These are phyloP conservation scores for Sinocyclocheilus anophthalmus DNA, from an alignment of 2,113 vertebrate genomes.

Conservation along the genomic window DNA sequence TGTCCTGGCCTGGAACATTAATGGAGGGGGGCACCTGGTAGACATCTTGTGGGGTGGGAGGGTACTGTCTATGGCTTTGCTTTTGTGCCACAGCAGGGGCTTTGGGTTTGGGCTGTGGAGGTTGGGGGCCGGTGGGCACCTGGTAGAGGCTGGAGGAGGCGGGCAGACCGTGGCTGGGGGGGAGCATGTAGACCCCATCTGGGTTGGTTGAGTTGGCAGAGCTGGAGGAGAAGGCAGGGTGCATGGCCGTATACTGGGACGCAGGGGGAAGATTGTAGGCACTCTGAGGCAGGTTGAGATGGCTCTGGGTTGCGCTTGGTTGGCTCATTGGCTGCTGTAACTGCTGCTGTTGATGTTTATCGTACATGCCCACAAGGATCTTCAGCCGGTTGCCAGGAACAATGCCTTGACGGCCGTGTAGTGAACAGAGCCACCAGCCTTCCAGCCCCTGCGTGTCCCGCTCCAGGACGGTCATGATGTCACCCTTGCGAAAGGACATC, in stretches of 20 bases:
- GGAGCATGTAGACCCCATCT: constrained; percentile 91
- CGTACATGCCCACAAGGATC: constrained; percentile 96
- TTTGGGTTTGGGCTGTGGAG: constrained; percentile 62
- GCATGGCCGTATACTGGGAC: constrained; percentile 88
- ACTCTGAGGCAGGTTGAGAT: constrained; percentile 70
- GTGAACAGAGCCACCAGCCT: constrained; percentile 98
- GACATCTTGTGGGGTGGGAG: constrained; percentile 75
- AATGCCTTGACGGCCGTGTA: constrained; percentile 96
- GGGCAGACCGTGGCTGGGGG: constrained; percentile 82
- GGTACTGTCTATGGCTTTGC: constrained; percentile 61
- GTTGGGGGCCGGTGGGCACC: constrained; percentile 74
- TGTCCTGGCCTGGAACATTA: constrained; percentile 62
- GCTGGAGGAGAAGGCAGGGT: constrained; percentile 63
- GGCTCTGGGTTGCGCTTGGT: constrained; percentile 62
- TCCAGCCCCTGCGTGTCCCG: constrained; percentile 94
- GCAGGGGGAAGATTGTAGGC: constrained; percentile 73
- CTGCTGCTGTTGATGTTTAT: constrained; percentile 76
- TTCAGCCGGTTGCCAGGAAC: constrained; percentile 97
- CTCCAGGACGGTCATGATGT: constrained; percentile 98
- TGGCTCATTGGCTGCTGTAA: constrained; percentile 45
- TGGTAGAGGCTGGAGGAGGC: constrained; percentile 81
- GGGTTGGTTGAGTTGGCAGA: constrained; percentile 62
- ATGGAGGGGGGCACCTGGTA: constrained; percentile 86
- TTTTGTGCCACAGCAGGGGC: constrained; percentile 65
- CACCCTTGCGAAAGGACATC: constrained; percentile 96